phyloP scores from a whole-genome alignment of 1,140 invertebrate species.

The Gryon sp. region DNA sequence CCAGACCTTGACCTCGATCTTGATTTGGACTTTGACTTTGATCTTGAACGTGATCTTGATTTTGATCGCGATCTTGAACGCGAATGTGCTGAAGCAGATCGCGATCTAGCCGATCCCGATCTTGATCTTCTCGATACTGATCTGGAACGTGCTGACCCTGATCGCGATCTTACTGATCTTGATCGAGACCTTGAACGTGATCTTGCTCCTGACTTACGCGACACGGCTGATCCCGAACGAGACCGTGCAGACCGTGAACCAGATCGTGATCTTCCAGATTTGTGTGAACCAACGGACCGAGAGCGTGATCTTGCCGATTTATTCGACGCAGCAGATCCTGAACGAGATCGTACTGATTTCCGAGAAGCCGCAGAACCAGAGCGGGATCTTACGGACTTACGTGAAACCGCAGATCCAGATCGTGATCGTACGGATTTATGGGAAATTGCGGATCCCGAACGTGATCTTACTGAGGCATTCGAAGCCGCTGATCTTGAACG shows the following conservation, averaged over 20 bases:
- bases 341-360: constrained; percentile 67
- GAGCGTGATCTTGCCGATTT: not conserved
- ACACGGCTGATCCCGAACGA: constrained; percentile 2
- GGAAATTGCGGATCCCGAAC: constrained; percentile 11
- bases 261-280: constrained; percentile 14
- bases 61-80: constrained; percentile 63
- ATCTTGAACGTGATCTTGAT: constrained; percentile 60
- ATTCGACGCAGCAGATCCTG: constrained; percentile 2
- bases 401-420: constrained; percentile 6
- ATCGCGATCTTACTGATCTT: constrained; percentile 54
- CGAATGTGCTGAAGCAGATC: constrained; percentile 68
- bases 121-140: constrained; percentile 65
- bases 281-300: constrained; percentile 21
- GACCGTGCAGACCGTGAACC: not conserved
- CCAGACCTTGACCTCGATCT: constrained; percentile 70
- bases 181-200: constrained; percentile 35
- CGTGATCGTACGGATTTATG: constrained; percentile 16
- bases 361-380: constrained; percentile 61
- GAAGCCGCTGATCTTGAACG: not conserved
- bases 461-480: constrained; percentile 21
- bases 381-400: constrained; percentile 7
- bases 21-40: constrained; percentile 47
- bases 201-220: constrained; percentile 11
- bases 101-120: constrained; percentile 62
- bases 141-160: constrained; percentile 43